Conservation (phyloP, 2,888 invertebrate species). For the Melanostoma scalare region DNA sequence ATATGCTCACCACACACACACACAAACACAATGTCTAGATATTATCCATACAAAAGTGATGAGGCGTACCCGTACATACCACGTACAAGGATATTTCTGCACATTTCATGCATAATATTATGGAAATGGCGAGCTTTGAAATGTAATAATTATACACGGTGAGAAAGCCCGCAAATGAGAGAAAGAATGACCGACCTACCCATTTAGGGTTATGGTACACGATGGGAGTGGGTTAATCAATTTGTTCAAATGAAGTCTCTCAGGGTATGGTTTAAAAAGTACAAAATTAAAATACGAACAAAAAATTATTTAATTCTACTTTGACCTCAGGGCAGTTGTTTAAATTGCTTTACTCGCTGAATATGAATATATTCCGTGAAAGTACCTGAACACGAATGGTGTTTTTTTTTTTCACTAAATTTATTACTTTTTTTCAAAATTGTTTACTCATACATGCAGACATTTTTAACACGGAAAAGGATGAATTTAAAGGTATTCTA, state of each 20-base stretch:
- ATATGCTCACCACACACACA: constrained; percentile 10
- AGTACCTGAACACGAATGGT: constrained; percentile 19
- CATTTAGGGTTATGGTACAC: neutral
- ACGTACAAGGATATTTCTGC: constrained; percentile 35
- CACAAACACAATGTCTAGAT: neutral
- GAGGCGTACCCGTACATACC: neutral
- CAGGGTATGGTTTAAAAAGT: neutral
- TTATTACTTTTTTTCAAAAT: neutral
- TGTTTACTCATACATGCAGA: neutral
- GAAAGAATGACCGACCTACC: constrained; percentile 2
- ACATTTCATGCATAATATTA: constrained; percentile 11
- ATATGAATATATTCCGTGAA: constrained; percentile 16
- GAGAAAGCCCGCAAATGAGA: constrained; percentile 17
- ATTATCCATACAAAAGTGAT: no score
- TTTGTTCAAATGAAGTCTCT: constrained; percentile 26
- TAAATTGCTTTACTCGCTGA: constrained; percentile 58
- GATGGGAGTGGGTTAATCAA: constrained; percentile 37
- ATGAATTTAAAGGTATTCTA: constrained; percentile 2
- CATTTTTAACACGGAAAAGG: constrained; percentile 16
- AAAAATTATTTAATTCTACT: constrained; percentile 35
- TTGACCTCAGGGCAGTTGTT: constrained; percentile 57
- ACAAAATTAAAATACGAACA: constrained; percentile 19
- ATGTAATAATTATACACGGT: constrained; percentile 42
- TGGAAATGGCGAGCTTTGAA: constrained; percentile 32
- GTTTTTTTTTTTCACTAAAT: constrained; percentile 5